Evolutionary conservation across 2,888 invertebrate species (phyloP), one percentile per base, ranked within the genome.

Genomic region (Podotricha telesiphe): DNA sequence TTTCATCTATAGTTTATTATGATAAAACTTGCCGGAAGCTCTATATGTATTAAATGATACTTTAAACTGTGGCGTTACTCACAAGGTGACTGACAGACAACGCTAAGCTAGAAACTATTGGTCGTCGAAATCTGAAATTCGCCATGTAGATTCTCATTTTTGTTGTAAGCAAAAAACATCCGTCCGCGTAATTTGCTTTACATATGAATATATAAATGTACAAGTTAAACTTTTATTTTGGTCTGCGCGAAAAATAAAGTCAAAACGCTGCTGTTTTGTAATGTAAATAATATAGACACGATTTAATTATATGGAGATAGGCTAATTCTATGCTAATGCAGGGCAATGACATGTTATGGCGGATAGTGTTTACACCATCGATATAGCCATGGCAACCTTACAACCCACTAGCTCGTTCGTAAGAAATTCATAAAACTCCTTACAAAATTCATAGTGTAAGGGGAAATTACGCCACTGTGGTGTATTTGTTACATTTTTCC

Each of bases 331-430:
- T 67, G 67, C 22, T 62, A 62, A 68, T 58, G 20, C 51, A 50
- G 50, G 61, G 61, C 67, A 67, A 55, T 62, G 67, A 62, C 67
- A 67, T 53, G 61, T 62, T 42, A 50, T 50, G 28, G 28, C 45
- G 59, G 53, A 53, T 55, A 15, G 7, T 67, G 67, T 67, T 67
- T 67, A 62, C 67, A 51, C 45, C 45, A 53, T 62, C 37, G 53
- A 62, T 53, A 28, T 67, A 55, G 13, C 62, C 47, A 67, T 67
- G 53, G 67, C 67, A 67, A 67, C 67, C 62, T 28, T 1, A 42
- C 58, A 7, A 15, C 20, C 40, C 20, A 20, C 42, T 15, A 42
- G 8, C 22, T n/a, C n/a, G n/a, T n/a, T n/a, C n/a, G n/a, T n/a
- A n/a, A n/a, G n/a, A n/a, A n/a, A 42, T 28, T 42, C n/a, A n/a